Conservation (phyloP, 2,113 vertebrate genomes). For the Oryzias javanicus region DNA sequence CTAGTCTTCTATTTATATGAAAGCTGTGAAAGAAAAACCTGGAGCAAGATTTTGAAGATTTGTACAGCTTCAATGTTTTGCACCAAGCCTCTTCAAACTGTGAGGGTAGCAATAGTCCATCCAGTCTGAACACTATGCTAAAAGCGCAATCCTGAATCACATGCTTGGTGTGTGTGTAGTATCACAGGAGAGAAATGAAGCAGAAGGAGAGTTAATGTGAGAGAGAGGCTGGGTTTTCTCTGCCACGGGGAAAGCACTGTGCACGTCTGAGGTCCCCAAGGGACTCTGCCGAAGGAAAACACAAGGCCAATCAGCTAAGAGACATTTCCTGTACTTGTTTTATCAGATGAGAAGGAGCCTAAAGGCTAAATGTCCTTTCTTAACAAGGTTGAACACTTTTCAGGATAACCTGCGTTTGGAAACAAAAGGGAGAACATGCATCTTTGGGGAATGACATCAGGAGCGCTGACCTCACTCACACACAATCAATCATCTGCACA, state of each 20-base stretch:
- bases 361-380: slow-evolving; percentile 54
- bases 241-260: slow-evolving; percentile 44
- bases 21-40: too few species aligned
- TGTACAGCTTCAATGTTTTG: too few species aligned
- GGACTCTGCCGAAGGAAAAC: slow-evolving; percentile 58
- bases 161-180: too few species aligned
- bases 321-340: slow-evolving; percentile 78
- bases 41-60: too few species aligned
- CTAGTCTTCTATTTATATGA: too few species aligned
- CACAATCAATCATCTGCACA: slow-evolving; percentile 63
- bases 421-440: slow-evolving; percentile 54
- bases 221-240: slow-evolving; percentile 34
- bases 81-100: too few species aligned
- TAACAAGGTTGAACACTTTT: slow-evolving; percentile 45
- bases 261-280: slow-evolving; percentile 62
- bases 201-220: slow-evolving; percentile 21
- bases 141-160: too few species aligned
- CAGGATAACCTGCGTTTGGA: slow-evolving; percentile 40
- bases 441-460: slow-evolving; percentile 68
- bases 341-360: slow-evolving; percentile 75
- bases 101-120: too few species aligned
- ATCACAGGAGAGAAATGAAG: slow-evolving; percentile 21
- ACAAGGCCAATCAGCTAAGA: slow-evolving; percentile 70
- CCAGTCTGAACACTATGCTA: too few species aligned
- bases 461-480: slow-evolving; percentile 62